Evolutionary conservation across 2,888 invertebrate species (phyloP), one percentile per base, ranked within the genome.

Genomic region (Schizotus pectinicornis): DNA sequence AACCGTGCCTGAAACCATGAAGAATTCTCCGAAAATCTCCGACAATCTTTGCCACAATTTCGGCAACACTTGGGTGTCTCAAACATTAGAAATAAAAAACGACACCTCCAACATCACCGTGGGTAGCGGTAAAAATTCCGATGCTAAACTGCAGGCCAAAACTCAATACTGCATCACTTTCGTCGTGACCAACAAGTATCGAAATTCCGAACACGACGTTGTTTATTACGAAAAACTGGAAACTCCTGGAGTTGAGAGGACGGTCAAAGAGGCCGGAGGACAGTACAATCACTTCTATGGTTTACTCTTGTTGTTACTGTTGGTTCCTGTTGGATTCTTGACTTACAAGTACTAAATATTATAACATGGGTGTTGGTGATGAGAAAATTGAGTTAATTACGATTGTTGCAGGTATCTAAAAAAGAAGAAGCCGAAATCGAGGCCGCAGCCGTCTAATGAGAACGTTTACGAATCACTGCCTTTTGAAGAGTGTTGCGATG

Each of bases 391-490:
- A 2, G 45, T 45, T 39, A 50, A n/a, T 35, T 42, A 55, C 50
- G 38, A 54, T 7, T 22, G 9, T 42, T 64, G 45, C 51, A 74
- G 74, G 59, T 73, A 60, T 50, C 51, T 67, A 5, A 65, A 67
- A 55, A 71, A 67, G 51, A 63, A 65, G 56, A 47, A 48, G 53
- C 30, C 54, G 56, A 6, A 55, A 50, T 11, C 54, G 62, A 45
- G 58, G 43, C 47, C 64, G 61, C 11, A 42, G 34, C 47, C 47
- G 6, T 42, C 64, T 22, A 63, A 60, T 7, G 74, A 73, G 47
- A 75, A 75, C 43, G 70, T 71, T 41, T 78, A 78, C 57, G 77
- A 77, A 69, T 67, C 75, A 7, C 65, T 78, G 55, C 76, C 77
- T 3, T 77, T 77, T 61, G 77, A 78, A 52, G 77, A 78, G 41